Evolutionary conservation across 1,140 invertebrate genomes (phyloP).

Genomic region (Leptinotarsa texana): DNA sequence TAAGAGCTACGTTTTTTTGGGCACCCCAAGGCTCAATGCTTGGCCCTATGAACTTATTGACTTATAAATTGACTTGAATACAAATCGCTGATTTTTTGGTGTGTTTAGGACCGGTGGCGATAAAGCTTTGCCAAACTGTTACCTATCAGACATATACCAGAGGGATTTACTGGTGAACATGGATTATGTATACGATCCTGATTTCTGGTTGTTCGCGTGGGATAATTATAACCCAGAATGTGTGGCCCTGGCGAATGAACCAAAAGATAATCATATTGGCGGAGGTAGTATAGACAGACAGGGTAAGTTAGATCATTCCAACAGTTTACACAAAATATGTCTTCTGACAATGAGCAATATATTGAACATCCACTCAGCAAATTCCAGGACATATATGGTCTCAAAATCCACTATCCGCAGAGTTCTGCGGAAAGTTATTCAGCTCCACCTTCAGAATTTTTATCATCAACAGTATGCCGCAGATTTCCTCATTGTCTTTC

Average conservation of each 20-base stretch:
- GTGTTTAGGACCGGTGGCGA: constrained; percentile 43
- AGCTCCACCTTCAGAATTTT: no score
- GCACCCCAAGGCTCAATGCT: neutral
- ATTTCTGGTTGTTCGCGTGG: constrained; percentile 69
- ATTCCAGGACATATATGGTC: no score
- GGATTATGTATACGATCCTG: constrained; percentile 65
- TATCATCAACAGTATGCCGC: no score
- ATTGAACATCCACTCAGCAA: no score
- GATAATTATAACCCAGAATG: constrained; percentile 58
- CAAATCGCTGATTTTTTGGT: neutral
- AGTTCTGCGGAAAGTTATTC: no score
- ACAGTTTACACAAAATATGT: no score
- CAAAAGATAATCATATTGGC: constrained; percentile 23
- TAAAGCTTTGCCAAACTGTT: constrained; percentile 61
- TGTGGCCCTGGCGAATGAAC: constrained; percentile 36
- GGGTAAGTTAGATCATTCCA: neutral
- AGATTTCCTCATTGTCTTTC: no score
- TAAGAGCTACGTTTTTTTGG: constrained; percentile 47
- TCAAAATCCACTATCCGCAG: no score
- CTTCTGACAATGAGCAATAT: no score
- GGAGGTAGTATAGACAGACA: neutral
- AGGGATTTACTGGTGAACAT: constrained; percentile 68
- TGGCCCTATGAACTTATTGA: neutral
- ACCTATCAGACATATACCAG: constrained; percentile 70
- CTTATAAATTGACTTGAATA: no score